phyloP scores from a whole-genome alignment of 2,797 vertebrate genomes.

The Gallirallus australis region DNA sequence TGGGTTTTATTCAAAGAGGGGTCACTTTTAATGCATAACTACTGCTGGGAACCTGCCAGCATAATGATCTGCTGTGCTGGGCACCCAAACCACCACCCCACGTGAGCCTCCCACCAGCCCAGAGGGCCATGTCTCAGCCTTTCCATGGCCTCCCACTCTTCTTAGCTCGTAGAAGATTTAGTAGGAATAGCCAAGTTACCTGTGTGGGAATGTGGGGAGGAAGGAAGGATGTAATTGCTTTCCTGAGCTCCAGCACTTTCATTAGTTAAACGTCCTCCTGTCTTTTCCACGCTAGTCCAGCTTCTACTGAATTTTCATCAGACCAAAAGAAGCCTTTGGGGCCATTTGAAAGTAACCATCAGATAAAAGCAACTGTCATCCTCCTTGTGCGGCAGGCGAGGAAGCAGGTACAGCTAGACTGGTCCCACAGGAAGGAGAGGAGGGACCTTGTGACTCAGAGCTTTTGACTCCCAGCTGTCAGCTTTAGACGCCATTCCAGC shows the following conservation, averaged over 20 bases:
- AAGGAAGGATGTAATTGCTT: conserved; percentile 33
- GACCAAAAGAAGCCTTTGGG: conserved; percentile 26
- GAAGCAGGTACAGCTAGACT: conserved; percentile 61
- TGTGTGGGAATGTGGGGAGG: conserved; percentile 22
- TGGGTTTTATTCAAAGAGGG: background rate
- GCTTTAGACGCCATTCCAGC: conserved; percentile 41
- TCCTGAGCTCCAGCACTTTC: background rate
- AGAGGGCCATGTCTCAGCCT: background rate
- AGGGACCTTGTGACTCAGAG: conserved; percentile 56
- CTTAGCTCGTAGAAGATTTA: background rate
- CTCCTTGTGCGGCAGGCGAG: background rate
- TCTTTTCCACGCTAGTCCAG: background rate
- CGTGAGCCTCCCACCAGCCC: background rate
- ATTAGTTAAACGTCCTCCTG: conserved; percentile 52
- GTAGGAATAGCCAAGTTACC: background rate
- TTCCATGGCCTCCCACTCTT: background rate
- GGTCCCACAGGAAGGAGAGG: conserved; percentile 66
- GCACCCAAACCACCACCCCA: background rate
- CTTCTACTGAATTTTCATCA: conserved; percentile 59
- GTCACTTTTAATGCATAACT: background rate
- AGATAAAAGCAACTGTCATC: conserved; percentile 52
- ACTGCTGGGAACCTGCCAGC: background rate
- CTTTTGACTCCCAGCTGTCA: conserved; percentile 51
- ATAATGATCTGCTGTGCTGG: background rate
- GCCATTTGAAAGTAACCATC: conserved; percentile 27